Base-by-base conservation (phyloP, 2,113 vertebrate genomes). In the Psittacula cyanocephala region DNA sequence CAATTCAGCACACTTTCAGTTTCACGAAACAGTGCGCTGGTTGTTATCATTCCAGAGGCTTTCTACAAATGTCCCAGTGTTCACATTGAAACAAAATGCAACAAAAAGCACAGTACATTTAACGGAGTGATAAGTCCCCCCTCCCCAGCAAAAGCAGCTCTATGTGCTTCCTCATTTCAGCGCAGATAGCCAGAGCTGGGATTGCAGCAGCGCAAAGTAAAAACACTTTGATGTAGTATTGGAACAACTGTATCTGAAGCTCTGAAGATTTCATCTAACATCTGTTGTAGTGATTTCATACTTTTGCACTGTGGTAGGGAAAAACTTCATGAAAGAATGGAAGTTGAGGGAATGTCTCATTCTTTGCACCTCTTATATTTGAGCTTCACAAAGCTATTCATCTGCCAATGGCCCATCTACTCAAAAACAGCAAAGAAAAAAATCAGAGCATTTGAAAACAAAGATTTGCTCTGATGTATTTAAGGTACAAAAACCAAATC, bases 41-140 rank as follows among this genome's bases (percentile, higher is more conserved):
- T 94, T 71, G 82, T 75, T 91, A 65, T 25, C 78, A 86, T 93
- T 92, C 77, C 88, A 93, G 68, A 78, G 53, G 62, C 91, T 95
- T 94, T 81, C 86, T 81, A 91, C 80, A 93, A 88, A 84, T 46
- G 69, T 90, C 77, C 69, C 77, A 78, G 72, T 94, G 76, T 88
- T 95, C 79, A 27, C 76, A 76, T 0, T 69, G 76, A 92, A 94
- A 83, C 60, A 94, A 86, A 93, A 92, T 2, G 35, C 47, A 94
- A 90, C 64, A 84, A 90, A 86, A 88, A 92, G 41, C 87, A 80
- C 41, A 93, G 76, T 25, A 64, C 29, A 7, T 47, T 90, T 86
- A 65, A 76, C 88, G 52, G 60, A 82, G 29, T 35, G 37, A 84
- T 68, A 35, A 6, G 13, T 70, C 7, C 35, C n/a, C 64, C 64